Evolutionary conservation across 1,140 invertebrate species (phyloP), one percentile per base, ranked within the genome.

Genomic region (Pararge aegeria): DNA sequence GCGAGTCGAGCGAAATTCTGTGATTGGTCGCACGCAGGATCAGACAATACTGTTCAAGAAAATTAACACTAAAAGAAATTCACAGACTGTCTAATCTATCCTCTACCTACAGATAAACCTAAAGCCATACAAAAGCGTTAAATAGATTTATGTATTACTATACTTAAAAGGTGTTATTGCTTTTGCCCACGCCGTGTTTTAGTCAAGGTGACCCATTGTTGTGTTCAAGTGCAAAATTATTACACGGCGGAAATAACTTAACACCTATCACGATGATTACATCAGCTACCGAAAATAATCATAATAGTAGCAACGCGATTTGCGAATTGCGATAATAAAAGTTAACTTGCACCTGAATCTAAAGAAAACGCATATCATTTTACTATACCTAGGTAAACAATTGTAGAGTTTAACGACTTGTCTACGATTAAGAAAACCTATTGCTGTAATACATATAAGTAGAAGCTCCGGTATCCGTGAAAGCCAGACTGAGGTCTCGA

Each of bases 151-250:
- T 10, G 34, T 59, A 21, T 46, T 27, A 38, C 48, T 46, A 46
- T 48, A 51, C 27, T 53, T 59, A 40, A 38, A 57, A 37, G 50
- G 38, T 16, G 46, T 55, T 54, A 61, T 54, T 38, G 53, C 42
- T 20, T 66, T 62, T 56, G 52, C 56, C 64, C 48, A 51, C 51
- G 48, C 49, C 34, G 42, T 21, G 19, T 29, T 30, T 40, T 50
- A 34, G 21, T 46, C 61, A 71, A 71, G 64, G 64, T 68, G 55
- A 70, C 60, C 64, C 46, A 68, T 70, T 67, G 66, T 63, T 57
- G 44, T 38, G 42, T 62, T 63, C 70, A 73, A 75, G 73, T 68
- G 56, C 70, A 60, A 68, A 75, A 66, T 69, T 70, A 71, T 72
- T 62, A 68, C 57, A 49, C 54, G 42, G 19, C 62, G 66, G 62